These are phyloP conservation scores for Zingel zingel DNA, from an alignment of 2,113 vertebrate genomes.

Conservation along the genomic window DNA sequence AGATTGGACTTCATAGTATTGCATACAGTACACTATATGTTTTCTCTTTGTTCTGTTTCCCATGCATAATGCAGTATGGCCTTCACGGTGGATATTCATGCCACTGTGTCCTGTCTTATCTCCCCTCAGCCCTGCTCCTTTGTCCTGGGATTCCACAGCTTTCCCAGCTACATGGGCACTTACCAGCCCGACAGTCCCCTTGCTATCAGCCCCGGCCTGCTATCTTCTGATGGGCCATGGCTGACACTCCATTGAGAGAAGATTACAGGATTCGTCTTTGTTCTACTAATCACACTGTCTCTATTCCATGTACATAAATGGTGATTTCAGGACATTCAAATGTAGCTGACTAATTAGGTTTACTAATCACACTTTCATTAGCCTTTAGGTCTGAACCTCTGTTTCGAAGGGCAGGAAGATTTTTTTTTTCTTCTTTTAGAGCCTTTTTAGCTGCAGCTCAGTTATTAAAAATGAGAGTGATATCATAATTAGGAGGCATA, in stretches of 20 bases:
- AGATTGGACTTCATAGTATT: not conserved
- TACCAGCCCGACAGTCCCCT: conserved; percentile 11
- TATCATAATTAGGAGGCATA: conserved; percentile 65
- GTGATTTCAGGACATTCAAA: conserved; percentile 54
- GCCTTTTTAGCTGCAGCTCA: conserved; percentile 15
- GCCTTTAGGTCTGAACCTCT: conserved; percentile 50
- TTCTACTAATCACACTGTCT: conserved; percentile 73
- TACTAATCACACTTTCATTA: conserved; percentile 80
- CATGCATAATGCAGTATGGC: conserved; percentile 23
- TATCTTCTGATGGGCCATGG: conserved; percentile 59
- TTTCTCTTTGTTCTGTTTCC: conserved; percentile 51
- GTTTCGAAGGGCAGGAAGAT: conserved; percentile 4
- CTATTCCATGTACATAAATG: conserved; percentile 66
- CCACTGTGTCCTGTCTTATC: conserved; percentile 48
- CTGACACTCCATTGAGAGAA: conserved; percentile 61
- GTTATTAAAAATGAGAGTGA: conserved; percentile 65
- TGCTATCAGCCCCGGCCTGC: conserved; percentile 38
- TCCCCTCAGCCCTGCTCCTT: conserved; percentile 36
- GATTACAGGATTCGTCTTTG: conserved; percentile 74
- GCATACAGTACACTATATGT: conserved; percentile 8
- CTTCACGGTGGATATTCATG: conserved; percentile 11
- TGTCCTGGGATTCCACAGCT: conserved; percentile 53
- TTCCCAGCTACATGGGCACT: conserved; percentile 42
- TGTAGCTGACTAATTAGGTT: conserved; percentile 78
- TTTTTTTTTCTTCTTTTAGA: conserved; percentile 40